Evolutionary conservation across 2,888 invertebrate species (phyloP).

Genomic region (Amblyteles armatorius): DNA sequence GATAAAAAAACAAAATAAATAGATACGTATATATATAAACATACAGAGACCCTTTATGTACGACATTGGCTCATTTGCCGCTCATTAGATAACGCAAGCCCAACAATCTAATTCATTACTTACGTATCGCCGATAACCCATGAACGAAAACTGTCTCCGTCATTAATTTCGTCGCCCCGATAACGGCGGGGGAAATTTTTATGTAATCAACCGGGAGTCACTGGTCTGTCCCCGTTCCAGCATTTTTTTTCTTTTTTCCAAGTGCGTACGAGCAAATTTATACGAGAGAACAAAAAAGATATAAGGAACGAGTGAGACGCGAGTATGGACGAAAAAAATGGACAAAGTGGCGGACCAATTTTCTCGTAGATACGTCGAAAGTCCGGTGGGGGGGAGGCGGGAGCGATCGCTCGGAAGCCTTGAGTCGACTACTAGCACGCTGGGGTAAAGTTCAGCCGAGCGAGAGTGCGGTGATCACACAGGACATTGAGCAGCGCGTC

Average conservation of each 20-base stretch:
- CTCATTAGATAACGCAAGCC: conserved; percentile 32
- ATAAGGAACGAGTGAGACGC: conserved; percentile 18
- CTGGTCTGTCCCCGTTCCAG: background rate
- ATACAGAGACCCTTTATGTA: background rate
- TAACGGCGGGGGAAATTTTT: background rate
- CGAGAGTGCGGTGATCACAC: conserved; percentile 83
- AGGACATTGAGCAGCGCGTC: conserved; percentile 84
- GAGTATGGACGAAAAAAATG: background rate
- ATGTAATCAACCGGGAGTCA: conserved; percentile 2
- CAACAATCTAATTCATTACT: conserved; percentile 42
- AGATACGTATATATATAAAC: background rate
- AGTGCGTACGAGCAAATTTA: conserved; percentile 24
- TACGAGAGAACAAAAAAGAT: conserved; percentile 7
- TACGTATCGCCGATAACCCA: conserved; percentile 15
- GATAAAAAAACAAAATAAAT: conserved; percentile 1
- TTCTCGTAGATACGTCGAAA: conserved; percentile 40
- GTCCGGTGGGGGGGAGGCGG: conserved; percentile 3
- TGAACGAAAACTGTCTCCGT: background rate
- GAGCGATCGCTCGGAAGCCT: background rate
- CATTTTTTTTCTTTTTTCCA: background rate
- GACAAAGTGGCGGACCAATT: conserved; percentile 56
- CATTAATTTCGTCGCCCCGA: background rate
- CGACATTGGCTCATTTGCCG: conserved; percentile 15
- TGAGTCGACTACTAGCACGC: conserved; percentile 13
- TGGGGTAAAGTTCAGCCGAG: conserved; percentile 82